Evolutionary conservation across 2,888 invertebrate genomes (phyloP).

Genomic region (Drosophila bunnanda): DNA sequence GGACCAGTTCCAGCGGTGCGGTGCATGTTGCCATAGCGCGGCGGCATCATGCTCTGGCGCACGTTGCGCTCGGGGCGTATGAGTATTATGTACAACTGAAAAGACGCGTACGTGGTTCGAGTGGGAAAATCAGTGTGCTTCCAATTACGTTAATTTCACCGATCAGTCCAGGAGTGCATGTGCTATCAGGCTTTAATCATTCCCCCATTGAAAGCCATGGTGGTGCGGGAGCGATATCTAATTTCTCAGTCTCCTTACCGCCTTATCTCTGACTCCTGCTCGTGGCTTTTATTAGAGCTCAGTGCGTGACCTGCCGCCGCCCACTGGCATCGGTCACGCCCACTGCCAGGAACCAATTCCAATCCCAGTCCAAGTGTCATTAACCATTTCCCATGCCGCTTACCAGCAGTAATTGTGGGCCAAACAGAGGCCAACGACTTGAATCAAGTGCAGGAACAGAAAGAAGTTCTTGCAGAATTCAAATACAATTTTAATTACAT

Average conservation of each 20-base stretch:
- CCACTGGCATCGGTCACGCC: conserved; percentile 16
- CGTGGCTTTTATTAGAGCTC: conserved; percentile 19
- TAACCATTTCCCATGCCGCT: conserved; percentile 51
- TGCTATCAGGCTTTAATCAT: conserved; percentile 61
- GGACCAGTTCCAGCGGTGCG: conserved; percentile 87
- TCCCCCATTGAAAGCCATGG: conserved; percentile 43
- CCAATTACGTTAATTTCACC: conserved; percentile 35
- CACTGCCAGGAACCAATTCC: neutral
- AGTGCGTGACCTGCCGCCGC: conserved; percentile 31
- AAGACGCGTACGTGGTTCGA: conserved; percentile 1
- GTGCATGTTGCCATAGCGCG: conserved; percentile 87
- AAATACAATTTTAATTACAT: neutral
- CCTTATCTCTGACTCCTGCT: conserved; percentile 7
- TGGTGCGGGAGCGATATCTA: conserved; percentile 7
- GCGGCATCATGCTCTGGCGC: conserved; percentile 94
- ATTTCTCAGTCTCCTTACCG: conserved; percentile 11
- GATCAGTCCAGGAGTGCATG: neutral
- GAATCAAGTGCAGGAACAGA: neutral
- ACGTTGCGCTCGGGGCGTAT: conserved; percentile 95
- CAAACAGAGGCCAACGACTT: conserved; percentile 59
- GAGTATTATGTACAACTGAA: conserved; percentile 93
- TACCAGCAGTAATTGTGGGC: conserved; percentile 53
- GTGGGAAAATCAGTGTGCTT: conserved; percentile 22
- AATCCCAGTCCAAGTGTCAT: conserved; percentile 41
- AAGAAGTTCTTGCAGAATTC: neutral